Evolutionary conservation across 2,113 vertebrate genomes (phyloP).

Genomic region (Herpailurus yagouaroundi): DNA sequence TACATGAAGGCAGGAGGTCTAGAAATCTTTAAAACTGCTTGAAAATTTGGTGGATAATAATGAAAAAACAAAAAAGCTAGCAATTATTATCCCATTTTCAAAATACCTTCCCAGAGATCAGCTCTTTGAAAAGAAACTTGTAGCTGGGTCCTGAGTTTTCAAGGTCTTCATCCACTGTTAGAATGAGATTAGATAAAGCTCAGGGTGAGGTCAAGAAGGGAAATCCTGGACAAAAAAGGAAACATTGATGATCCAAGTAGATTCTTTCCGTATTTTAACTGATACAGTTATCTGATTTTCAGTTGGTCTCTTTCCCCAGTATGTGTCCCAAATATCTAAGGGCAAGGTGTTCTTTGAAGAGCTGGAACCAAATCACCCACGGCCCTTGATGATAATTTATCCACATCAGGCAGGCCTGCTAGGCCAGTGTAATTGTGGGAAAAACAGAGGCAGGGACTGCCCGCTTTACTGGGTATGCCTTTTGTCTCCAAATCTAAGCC

Average conservation of each 20-base stretch:
- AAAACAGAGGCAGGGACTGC: background rate
- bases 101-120: constrained; percentile 10
- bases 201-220: background rate
- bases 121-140: background rate
- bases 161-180: background rate
- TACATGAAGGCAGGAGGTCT: background rate
- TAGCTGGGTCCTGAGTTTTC: background rate
- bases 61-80: background rate
- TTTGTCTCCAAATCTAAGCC: background rate
- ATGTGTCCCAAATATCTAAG: background rate
- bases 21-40: background rate
- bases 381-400: background rate
- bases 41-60: background rate
- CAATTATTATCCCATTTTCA: constrained; percentile 26
- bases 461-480: background rate
- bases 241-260: background rate
- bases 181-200: background rate
- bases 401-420: background rate
- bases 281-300: background rate
- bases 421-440: background rate
- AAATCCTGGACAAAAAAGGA: background rate
- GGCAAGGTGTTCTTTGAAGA: constrained; percentile 10
- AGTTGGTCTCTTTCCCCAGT: background rate
- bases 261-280: background rate
- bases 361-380: background rate